phyloP scores from a whole-genome alignment of 2,888 invertebrate genomes.

The Polietes domitor region DNA sequence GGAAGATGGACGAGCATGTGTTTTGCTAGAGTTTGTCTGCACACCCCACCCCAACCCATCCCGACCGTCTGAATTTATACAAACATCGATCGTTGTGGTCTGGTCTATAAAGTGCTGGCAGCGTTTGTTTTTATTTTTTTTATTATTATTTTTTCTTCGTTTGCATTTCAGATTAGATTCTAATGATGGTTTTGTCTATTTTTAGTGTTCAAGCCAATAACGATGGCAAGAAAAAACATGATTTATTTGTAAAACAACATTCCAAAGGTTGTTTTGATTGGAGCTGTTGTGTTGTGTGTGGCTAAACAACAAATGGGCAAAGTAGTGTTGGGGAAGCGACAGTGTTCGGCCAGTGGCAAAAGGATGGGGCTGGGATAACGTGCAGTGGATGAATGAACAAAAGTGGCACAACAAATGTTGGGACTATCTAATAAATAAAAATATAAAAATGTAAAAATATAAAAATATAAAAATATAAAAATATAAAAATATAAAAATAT shows the following conservation, averaged over 20 bases:
- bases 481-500: too few species aligned
- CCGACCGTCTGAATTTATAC: too few species aligned
- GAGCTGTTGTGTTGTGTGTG: neutral
- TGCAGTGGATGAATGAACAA: too few species aligned
- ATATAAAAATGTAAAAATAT: too few species aligned
- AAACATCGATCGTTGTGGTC: too few species aligned
- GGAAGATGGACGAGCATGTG: neutral
- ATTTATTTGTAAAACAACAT: constrained; percentile 38
- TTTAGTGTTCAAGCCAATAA: constrained; percentile 23
- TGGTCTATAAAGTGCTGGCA: neutral
- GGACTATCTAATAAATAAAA: too few species aligned
- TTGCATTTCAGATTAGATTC: constrained; percentile 30
- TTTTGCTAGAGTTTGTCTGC: neutral
- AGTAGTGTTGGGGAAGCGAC: constrained; percentile 6
- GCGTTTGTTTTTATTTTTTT: neutral
- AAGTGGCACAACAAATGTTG: too few species aligned
- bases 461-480: too few species aligned
- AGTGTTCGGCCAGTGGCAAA: neutral
- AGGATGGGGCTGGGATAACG: too few species aligned
- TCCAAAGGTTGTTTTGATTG: constrained; percentile 37
- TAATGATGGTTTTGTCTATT: constrained; percentile 28
- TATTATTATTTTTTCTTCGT: neutral
- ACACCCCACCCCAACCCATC: too few species aligned
- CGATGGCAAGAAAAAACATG: constrained; percentile 15
- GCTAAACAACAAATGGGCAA: neutral